Evolutionary conservation across 1,140 invertebrate genomes (phyloP).

Genomic region (Halictus rubicundus): DNA sequence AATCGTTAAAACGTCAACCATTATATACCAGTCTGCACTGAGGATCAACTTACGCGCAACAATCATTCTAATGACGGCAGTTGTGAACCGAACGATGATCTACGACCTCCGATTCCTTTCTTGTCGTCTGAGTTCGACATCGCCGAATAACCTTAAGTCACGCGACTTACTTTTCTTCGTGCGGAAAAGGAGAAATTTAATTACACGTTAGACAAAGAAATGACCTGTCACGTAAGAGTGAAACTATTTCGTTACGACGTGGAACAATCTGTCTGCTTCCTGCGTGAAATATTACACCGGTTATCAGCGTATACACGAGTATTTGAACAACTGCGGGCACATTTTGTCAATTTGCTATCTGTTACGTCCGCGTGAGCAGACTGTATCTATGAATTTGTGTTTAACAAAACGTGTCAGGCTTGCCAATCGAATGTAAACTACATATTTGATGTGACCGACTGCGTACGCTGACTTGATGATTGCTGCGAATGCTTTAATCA

Average conservation of each 20-base stretch:
- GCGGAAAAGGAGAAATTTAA: slow-evolving; percentile 1
- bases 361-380: neutral
- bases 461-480: neutral
- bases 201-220: neutral
- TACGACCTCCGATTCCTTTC: slow-evolving; percentile 4
- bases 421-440: neutral
- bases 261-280: neutral
- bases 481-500: neutral
- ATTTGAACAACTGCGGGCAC: slow-evolving; percentile 15
- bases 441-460: neutral
- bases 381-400: neutral
- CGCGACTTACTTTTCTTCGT: neutral
- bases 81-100: slow-evolving; percentile 8
- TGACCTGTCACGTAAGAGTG: neutral
- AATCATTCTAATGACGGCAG: slow-evolving; percentile 24
- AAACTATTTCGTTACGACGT: neutral
- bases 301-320: neutral
- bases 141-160: neutral
- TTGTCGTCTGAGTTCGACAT: too few relatives aligned
- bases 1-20: too few relatives aligned
- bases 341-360: neutral
- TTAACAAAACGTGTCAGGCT: neutral
- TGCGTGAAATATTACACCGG: slow-evolving; percentile 9
- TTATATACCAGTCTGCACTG: too few relatives aligned
- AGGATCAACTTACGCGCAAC: neutral